phyloP scores from a whole-genome alignment of 1,140 invertebrate species.

The Plectrocnemia conspersa region DNA sequence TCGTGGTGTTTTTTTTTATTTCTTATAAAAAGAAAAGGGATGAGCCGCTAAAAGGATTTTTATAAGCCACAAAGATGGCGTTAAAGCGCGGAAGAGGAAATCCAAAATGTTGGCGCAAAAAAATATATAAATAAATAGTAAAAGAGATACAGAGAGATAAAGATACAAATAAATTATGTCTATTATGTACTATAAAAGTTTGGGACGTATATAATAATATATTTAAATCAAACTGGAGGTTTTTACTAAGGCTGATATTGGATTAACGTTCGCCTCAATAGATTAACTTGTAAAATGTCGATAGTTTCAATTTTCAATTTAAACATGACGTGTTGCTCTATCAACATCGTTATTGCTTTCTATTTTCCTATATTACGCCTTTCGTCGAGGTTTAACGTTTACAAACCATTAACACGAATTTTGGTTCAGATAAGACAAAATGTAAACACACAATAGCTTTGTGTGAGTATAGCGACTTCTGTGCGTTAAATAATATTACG shows the following conservation, averaged over 20 bases:
- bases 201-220: neutral
- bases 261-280: too few relatives aligned
- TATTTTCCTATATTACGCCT: neutral
- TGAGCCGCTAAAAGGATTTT: constrained; percentile 22
- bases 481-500: neutral
- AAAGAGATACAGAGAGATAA: neutral
- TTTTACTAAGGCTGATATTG: neutral
- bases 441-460: neutral
- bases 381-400: too few relatives aligned
- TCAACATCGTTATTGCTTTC: too few relatives aligned
- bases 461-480: neutral
- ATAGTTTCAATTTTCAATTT: too few relatives aligned
- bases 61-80: constrained; percentile 11
- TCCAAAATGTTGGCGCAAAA: constrained; percentile 14
- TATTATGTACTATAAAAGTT: neutral
- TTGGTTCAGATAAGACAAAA: neutral
- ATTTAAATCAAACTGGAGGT: neutral
- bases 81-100: constrained; percentile 3
- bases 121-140: neutral
- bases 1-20: constrained; percentile 16
- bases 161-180: neutral
- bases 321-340: too few relatives aligned
- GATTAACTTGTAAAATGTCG: too few relatives aligned
- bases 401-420: neutral
- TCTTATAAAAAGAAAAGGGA: constrained; percentile 13